phyloP scores from a whole-genome alignment of 1,140 invertebrate genomes.

The Bombus waltoni region DNA sequence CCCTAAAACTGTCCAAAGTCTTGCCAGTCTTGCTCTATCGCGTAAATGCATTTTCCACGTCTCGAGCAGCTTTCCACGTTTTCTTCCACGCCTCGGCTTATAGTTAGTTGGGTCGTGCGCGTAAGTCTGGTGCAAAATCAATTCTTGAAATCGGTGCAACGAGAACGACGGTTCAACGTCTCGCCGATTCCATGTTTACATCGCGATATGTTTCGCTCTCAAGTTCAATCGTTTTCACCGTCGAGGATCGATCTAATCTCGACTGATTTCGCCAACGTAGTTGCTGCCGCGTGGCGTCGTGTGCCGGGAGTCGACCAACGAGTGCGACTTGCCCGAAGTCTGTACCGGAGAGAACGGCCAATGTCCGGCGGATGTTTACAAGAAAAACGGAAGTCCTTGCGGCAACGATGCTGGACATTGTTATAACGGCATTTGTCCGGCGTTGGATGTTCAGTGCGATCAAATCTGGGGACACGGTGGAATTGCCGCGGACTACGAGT shows the following conservation, averaged over 20 bases:
- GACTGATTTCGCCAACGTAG: conserved; percentile 80
- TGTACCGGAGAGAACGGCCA: conserved; percentile 93
- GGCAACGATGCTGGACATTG: conserved; percentile 89
- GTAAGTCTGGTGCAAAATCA: no score
- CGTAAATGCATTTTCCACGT: no score
- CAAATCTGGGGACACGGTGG: conserved; percentile 95
- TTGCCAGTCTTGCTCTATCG: no score
- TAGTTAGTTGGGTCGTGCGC: no score
- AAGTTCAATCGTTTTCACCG: background rate
- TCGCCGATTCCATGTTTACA: no score
- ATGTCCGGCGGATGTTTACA: conserved; percentile 94
- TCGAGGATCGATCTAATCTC: background rate
- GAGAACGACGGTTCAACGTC: no score
- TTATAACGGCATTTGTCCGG: conserved; percentile 95
- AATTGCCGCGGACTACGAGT: conserved; percentile 90
- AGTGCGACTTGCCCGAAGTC: conserved; percentile 97
- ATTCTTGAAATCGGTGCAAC: no score
- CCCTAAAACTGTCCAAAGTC: no score
- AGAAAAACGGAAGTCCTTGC: conserved; percentile 95
- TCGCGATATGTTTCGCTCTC: no score
- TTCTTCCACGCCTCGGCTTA: no score
- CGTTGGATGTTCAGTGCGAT: conserved; percentile 92
- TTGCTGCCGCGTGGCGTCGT: conserved; percentile 88
- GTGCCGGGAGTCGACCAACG: conserved; percentile 93
- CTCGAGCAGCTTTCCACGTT: no score